Evolutionary conservation across 2,113 vertebrate species (phyloP).

Genomic region (Gymnarchus niloticus): DNA sequence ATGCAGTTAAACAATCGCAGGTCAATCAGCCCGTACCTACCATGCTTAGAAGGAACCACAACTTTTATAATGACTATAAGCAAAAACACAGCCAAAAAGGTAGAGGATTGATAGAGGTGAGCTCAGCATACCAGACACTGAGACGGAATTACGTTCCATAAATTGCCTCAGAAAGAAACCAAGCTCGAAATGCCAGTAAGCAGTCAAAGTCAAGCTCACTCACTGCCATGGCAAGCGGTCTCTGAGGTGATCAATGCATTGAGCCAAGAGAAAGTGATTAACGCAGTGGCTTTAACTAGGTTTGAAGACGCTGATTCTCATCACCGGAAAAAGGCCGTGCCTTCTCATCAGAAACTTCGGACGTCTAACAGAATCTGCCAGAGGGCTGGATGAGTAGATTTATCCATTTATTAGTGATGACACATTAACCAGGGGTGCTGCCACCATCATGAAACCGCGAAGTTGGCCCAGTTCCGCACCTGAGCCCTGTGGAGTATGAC

Average conservation of each 20-base stretch:
- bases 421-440: background rate
- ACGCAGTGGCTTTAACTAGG: background rate
- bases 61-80: conserved; percentile 40
- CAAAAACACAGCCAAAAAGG: background rate
- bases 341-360: background rate
- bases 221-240: background rate
- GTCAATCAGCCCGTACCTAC: too few relatives aligned
- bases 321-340: background rate
- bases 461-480: too few relatives aligned
- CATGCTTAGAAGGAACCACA: too few relatives aligned
- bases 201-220: background rate
- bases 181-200: background rate
- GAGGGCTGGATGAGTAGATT: background rate
- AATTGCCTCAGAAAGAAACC: background rate
- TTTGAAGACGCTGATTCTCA: background rate
- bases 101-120: background rate
- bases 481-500: background rate
- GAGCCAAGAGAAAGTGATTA: background rate
- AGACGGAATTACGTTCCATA: background rate
- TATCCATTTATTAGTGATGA: background rate
- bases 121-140: background rate
- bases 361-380: background rate
- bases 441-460: too few relatives aligned
- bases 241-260: background rate
- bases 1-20: too few relatives aligned